A percentile compares a stretch with the other conserved stretches of the same genome.
phyloP scores from a whole-genome alignment of 2,797 vertebrate genomes.

The Thunnus albacares region DNA sequence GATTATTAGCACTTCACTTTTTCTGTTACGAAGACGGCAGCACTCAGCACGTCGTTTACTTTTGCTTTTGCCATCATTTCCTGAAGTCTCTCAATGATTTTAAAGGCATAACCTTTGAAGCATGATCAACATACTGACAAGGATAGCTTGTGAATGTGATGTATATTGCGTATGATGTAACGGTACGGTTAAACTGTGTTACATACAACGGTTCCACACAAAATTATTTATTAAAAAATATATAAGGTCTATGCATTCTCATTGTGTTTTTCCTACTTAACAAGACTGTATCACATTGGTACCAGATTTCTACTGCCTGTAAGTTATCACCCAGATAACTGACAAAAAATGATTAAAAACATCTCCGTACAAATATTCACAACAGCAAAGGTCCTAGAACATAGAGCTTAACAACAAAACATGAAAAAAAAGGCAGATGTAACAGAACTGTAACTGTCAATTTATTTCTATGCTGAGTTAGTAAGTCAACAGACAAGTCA shows the following conservation, averaged over 20 bases:
- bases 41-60: neutral
- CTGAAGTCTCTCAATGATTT: neutral
- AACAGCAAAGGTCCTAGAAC: conserved; percentile 54
- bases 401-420: conserved; percentile 62
- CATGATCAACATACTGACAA: neutral
- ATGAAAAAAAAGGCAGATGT: conserved; percentile 51
- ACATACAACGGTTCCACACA: conserved; percentile 69
- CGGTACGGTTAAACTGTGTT: conserved; percentile 43
- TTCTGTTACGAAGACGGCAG: conserved; percentile 1
- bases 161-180: conserved; percentile 30
- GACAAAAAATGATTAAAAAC: conserved; percentile 22
- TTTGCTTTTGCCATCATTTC: neutral
- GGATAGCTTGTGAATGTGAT: conserved; percentile 14
- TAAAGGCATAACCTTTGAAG: neutral
- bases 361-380: conserved; percentile 61
- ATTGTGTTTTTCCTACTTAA: conserved; percentile 64
- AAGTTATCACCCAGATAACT: conserved; percentile 57
- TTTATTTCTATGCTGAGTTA: conserved; percentile 48
- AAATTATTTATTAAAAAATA: conserved; percentile 96
- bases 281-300: conserved; percentile 60
- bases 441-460: conserved; percentile 47
- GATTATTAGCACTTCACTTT: neutral
- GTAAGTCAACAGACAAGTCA: conserved; percentile 25
- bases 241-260: conserved; percentile 89
- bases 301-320: conserved; percentile 57